These are phyloP conservation scores for Coregonus suidteri DNA, from an alignment of 2,797 vertebrate species.

Conservation along the genomic window DNA sequence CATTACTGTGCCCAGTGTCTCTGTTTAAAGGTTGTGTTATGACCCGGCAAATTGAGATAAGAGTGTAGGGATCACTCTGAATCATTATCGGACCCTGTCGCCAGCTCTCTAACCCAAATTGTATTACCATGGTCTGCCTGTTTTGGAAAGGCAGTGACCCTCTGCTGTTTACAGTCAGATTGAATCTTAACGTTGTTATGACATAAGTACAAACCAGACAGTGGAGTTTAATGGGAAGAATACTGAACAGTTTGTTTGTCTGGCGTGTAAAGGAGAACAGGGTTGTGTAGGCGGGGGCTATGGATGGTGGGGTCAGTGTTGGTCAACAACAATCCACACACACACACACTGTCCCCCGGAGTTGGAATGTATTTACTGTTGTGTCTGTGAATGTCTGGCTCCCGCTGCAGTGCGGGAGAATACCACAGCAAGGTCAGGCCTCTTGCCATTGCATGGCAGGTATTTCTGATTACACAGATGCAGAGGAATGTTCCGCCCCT, in stretches of 20 bases:
- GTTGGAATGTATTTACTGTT: neutral
- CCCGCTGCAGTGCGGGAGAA: neutral
- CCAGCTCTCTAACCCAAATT: neutral
- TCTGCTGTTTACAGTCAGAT: neutral
- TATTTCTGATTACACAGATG: neutral
- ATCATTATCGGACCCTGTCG: neutral
- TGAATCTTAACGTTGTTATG: neutral
- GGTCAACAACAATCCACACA: neutral
- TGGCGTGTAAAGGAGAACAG: neutral
- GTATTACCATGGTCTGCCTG: neutral
- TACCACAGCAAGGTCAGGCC: neutral
- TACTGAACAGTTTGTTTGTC: neutral
- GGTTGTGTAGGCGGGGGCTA: neutral
- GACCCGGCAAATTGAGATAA: neutral
- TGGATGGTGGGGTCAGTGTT: neutral
- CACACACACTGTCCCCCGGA: no score
- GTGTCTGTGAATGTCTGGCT: neutral
- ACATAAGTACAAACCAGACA: neutral
- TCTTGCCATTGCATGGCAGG: neutral
- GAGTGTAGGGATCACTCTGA: neutral
- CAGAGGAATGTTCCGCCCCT: slow-evolving; percentile 1
- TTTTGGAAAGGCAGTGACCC: neutral
- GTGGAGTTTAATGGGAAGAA: neutral
- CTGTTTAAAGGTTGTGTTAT: slow-evolving; percentile 3
- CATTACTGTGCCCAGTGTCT: neutral